Percentiles rank a stretch among this genome's conserved stretches.
Evolutionary conservation across 2,113 vertebrate species (phyloP).

Genomic region (Misgurnus mizolepis): DNA sequence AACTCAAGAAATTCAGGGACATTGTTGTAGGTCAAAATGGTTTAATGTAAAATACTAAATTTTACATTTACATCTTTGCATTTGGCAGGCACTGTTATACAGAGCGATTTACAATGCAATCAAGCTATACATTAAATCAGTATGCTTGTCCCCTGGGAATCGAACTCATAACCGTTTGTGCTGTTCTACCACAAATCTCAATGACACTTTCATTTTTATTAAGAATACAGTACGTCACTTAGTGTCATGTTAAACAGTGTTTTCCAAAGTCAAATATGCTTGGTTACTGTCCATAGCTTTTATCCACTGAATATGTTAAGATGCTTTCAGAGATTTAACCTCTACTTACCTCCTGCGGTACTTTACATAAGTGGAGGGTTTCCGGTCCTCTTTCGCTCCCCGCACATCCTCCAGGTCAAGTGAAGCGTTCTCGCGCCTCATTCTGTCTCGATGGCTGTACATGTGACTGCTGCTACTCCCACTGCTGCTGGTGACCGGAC

Average conservation of each 20-base stretch:
- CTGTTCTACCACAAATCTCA: no score
- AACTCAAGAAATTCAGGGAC: background rate
- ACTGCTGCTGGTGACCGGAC: slow-evolving; percentile 77
- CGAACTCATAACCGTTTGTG: no score
- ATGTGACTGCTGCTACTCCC: slow-evolving; percentile 61
- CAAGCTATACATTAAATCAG: no score
- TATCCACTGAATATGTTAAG: background rate
- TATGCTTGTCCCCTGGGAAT: no score
- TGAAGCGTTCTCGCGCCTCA: slow-evolving; percentile 77
- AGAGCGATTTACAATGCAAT: no score
- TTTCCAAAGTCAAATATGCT: background rate
- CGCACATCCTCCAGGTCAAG: slow-evolving; percentile 83
- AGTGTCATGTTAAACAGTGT: background rate
- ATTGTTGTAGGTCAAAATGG: background rate
- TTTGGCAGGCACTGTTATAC: no score
- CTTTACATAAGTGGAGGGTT: slow-evolving; percentile 78
- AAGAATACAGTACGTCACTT: background rate
- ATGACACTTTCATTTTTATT: background rate
- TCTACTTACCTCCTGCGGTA: slow-evolving; percentile 79
- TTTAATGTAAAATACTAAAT: background rate
- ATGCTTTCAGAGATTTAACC: background rate
- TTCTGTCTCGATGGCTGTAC: slow-evolving; percentile 61
- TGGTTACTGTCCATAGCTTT: background rate
- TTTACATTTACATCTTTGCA: no score
- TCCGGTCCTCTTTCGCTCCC: slow-evolving; percentile 85